Evolutionary conservation across 2,113 vertebrate species (phyloP).

Genomic region (Phocoena phocoena): DNA sequence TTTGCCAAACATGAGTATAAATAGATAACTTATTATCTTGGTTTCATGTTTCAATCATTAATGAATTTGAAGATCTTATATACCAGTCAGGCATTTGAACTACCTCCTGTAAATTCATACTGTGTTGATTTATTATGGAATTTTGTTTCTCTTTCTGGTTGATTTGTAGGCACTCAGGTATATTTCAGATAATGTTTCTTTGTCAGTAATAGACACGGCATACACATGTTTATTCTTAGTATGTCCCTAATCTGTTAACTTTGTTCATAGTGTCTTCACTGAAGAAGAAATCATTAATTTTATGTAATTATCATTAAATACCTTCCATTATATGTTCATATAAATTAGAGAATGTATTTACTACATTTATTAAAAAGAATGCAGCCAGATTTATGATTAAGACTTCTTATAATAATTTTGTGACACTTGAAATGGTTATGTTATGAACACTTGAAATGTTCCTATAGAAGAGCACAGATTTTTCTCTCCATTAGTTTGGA

Average conservation of each 20-base stretch:
- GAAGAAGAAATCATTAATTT: not conserved
- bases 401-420: not conserved
- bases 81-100: not conserved
- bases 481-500: not conserved
- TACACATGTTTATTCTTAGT: not conserved
- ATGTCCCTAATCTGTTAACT: not conserved
- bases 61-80: not conserved
- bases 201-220: not conserved
- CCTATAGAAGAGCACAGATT: not conserved
- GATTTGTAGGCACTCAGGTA: not conserved
- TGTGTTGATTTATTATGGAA: not conserved
- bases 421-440: not conserved
- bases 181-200: not conserved
- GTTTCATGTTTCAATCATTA: not conserved
- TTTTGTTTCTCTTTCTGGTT: not conserved
- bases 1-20: not conserved
- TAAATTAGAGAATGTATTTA: not conserved
- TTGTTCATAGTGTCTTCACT: not conserved
- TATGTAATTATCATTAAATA: not conserved
- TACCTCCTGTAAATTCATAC: not conserved
- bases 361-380: not conserved
- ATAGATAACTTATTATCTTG: not conserved
- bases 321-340: not conserved
- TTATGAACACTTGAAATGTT: not conserved
- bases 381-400: not conserved